Percentiles rank a stretch among this genome's conserved stretches.
These are phyloP conservation scores for Anthonomus grandis DNA, from an alignment of 1,140 invertebrate species.

Conservation along the genomic window DNA sequence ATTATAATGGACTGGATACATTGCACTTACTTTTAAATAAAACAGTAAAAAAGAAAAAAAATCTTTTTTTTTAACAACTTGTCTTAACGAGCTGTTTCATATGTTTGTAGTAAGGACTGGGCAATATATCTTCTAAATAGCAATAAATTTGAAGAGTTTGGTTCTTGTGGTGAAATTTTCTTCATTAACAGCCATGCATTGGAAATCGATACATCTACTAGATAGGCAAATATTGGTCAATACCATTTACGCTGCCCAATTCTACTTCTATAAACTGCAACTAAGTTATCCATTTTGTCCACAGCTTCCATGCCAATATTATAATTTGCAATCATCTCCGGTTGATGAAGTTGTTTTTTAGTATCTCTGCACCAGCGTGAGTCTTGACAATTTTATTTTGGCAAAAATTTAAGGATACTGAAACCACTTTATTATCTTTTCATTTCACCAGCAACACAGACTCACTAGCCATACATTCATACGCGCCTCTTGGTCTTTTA, in stretches of 20 bases:
- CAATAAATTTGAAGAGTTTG: neutral
- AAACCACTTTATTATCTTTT: constrained; percentile 43
- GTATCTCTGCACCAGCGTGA: constrained; percentile 29
- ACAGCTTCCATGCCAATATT: constrained; percentile 44
- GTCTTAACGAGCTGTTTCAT: too few relatives aligned
- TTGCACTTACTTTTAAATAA: too few relatives aligned
- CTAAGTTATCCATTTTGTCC: constrained; percentile 35
- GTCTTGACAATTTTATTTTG: constrained; percentile 19
- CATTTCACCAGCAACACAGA: constrained; percentile 34
- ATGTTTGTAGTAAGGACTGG: neutral
- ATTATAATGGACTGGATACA: too few relatives aligned
- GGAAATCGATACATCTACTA: neutral
- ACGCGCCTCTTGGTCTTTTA: constrained; percentile 10
- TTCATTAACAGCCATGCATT: constrained; percentile 2
- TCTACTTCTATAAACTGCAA: constrained; percentile 22
- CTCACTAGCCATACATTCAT: neutral
- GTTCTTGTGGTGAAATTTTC: neutral
- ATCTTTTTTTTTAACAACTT: too few relatives aligned
- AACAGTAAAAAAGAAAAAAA: too few relatives aligned
- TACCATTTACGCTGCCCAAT: constrained; percentile 8
- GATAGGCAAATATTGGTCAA: too few relatives aligned
- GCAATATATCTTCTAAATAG: neutral
- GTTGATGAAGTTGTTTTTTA: constrained; percentile 33
- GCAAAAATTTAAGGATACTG: constrained; percentile 41
- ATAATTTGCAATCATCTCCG: constrained; percentile 40